Conservation (phyloP, 1,140 invertebrate species). For the Leptopilina clavipes region DNA sequence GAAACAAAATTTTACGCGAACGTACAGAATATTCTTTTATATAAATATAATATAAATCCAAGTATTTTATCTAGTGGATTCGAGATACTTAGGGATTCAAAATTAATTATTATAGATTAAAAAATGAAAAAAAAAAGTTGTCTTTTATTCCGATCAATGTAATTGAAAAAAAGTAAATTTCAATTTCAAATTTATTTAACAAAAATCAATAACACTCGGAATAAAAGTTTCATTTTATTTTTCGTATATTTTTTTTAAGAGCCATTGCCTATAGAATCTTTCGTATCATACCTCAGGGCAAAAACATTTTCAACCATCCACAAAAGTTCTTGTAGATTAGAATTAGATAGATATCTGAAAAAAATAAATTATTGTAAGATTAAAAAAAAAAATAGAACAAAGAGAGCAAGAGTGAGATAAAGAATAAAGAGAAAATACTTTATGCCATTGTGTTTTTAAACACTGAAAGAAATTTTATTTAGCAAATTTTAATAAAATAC, state of each 20-base stretch:
- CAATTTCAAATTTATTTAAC: neutral
- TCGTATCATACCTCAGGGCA: slow-evolving; percentile 41
- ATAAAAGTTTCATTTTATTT: neutral
- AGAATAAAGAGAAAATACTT: slow-evolving; percentile 33
- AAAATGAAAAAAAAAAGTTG: neutral
- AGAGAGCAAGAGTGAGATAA: too few relatives aligned
- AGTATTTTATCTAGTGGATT: slow-evolving; percentile 17
- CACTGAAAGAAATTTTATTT: too few relatives aligned
- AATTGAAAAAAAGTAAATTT: neutral
- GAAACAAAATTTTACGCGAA: neutral
- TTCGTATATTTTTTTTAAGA: neutral
- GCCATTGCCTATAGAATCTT: slow-evolving; percentile 5
- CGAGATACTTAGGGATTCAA: neutral
- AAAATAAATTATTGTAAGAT: slow-evolving; percentile 21
- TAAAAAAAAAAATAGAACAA: neutral
- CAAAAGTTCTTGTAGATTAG: slow-evolving; percentile 46
- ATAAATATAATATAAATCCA: neutral
- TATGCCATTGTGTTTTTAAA: slow-evolving; percentile 32
- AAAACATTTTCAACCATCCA: slow-evolving; percentile 17
- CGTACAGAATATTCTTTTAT: neutral
- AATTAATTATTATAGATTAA: neutral
- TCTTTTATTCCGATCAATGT: neutral
- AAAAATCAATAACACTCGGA: neutral
- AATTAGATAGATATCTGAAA: slow-evolving; percentile 37
- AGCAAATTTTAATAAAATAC: too few relatives aligned